Base-by-base conservation (phyloP, 2,113 vertebrate genomes). In the Halichoeres trimaculatus region DNA sequence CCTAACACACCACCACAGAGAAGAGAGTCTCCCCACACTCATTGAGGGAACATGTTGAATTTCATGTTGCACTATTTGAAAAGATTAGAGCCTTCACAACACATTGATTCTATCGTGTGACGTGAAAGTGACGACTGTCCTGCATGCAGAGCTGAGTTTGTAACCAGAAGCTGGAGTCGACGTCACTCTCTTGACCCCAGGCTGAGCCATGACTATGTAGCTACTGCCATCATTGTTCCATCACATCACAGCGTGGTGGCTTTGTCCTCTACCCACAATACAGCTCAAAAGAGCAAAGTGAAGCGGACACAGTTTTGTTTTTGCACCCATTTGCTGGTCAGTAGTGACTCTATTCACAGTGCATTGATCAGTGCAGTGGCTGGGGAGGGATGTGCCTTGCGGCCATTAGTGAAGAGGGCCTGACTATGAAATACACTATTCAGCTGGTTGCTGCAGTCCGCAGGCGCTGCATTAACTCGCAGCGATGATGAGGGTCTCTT, bases 201-300 rank as follows among this genome's bases (percentile, higher is more conserved):
- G 62, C 58, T 77, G 70, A 78, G 76, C 84, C 56, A 48, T 52
- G 66, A 79, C 75, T 84, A 40, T 86, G 72, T 77, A 48, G 45
- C 45, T 8, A 45, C 72, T 43, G 56, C 72, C 70, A 72, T 81
- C 80, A 87, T 80, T 92, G 89, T 89, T 78, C 82, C 67, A 40
- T 51, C 74, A 67, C 80, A 74, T 83, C 40, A 56, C 89, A 69
- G 69, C 52, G 12, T 56, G 71, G 80, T 10, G 66, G 65, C 87
- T 90, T 93, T 92, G 89, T 92, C 71, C 38, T 1, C 24, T 14
- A 50, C 30, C 58, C 70, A 92, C 85, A 92, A 92, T 86, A 66
- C 73, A 36, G 81, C 80, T 84, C 50, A 92, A 92, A 89, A 87
- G 81, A 84, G 78, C 78, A 85, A 75, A 88, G 74, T 84, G 77